A percentile compares a stretch with the other conserved stretches of the same genome.
Conservation (phyloP, 2,113 vertebrate species). For the Numenius arquata region DNA sequence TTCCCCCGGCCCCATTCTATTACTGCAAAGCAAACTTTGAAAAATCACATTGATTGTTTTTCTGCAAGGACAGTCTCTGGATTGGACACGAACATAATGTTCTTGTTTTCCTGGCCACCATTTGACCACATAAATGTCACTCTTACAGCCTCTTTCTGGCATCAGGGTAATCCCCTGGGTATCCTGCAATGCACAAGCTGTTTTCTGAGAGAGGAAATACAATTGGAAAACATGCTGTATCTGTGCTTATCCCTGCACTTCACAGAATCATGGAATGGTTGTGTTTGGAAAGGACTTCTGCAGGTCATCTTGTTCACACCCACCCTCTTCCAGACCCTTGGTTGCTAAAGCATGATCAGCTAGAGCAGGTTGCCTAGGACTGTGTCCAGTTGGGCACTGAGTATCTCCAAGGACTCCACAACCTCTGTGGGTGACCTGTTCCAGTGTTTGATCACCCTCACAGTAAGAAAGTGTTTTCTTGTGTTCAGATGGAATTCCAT, state of each 20-base stretch:
- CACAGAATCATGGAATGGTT: background rate
- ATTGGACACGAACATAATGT: background rate
- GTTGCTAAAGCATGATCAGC: background rate
- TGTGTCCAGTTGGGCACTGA: background rate
- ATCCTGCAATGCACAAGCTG: background rate
- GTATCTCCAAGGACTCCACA: background rate
- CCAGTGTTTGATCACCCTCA: background rate
- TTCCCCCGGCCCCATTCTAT: background rate
- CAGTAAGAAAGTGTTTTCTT: background rate
- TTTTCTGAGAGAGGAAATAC: background rate
- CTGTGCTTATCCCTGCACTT: background rate
- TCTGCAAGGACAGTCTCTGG: background rate
- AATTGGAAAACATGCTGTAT: background rate
- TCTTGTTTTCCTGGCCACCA: background rate
- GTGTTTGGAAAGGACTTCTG: background rate
- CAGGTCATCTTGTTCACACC: background rate
- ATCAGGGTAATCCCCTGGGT: background rate
- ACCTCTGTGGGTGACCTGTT: background rate
- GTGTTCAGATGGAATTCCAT: background rate
- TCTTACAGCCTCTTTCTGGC: background rate
- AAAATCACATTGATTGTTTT: background rate
- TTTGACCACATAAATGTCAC: background rate
- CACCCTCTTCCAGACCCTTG: rapidly evolving
- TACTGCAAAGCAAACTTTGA: background rate
- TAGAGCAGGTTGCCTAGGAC: background rate